phyloP scores from a whole-genome alignment of 2,113 vertebrate genomes.

The Eupsittula cactorum region DNA sequence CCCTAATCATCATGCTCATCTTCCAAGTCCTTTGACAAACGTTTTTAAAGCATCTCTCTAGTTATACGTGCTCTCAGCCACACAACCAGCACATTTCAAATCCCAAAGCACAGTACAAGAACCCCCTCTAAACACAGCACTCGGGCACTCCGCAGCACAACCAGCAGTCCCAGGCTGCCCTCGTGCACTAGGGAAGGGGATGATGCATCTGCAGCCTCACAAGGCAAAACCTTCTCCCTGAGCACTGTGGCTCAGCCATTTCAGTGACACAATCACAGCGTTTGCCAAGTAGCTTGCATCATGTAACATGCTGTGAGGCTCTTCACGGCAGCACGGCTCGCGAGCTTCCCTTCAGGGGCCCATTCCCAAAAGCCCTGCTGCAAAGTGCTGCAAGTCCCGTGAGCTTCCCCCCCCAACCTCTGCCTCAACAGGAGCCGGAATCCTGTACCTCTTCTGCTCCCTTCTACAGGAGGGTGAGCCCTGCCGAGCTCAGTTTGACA shows the following conservation, averaged over 20 bases:
- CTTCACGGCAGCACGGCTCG: neutral
- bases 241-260: constrained; percentile 26
- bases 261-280: constrained; percentile 46
- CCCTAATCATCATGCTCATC: neutral
- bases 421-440: neutral
- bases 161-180: neutral
- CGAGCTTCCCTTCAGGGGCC: constrained; percentile 4
- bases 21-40: neutral
- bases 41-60: constrained; percentile 14
- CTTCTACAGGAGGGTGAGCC: neutral
- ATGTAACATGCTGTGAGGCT: constrained; percentile 16
- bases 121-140: neutral
- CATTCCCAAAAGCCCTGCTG: neutral
- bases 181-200: neutral
- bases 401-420: neutral
- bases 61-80: neutral
- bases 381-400: neutral
- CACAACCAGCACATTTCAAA: neutral
- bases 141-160: neutral
- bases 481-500: neutral
- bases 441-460: neutral
- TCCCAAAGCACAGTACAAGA: neutral
- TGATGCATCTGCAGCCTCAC: neutral
- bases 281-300: constrained; percentile 55
- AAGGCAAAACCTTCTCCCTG: constrained; percentile 34